Evolutionary conservation across 2,888 invertebrate species (phyloP).

Genomic region (Hesperia comma): DNA sequence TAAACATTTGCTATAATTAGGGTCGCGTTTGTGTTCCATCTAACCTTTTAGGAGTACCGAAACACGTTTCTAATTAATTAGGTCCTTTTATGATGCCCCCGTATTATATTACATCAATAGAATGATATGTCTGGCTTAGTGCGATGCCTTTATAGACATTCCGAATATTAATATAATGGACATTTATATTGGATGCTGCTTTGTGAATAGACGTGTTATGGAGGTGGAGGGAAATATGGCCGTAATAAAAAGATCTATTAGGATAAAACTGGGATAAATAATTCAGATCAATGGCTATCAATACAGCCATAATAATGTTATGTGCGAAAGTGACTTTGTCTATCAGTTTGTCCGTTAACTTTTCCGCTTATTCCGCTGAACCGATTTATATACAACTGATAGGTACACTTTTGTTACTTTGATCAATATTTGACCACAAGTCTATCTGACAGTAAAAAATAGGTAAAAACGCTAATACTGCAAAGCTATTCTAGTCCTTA

Average conservation of each 20-base stretch:
- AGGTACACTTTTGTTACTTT: no score
- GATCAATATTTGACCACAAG: no score
- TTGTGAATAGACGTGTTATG: not conserved
- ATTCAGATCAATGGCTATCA: not conserved
- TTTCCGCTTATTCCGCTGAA: no score
- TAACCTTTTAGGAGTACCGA: slow-evolving; percentile 36
- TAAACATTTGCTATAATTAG: slow-evolving; percentile 33
- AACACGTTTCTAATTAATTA: slow-evolving; percentile 45
- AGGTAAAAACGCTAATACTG: no score
- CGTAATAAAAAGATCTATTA: not conserved
- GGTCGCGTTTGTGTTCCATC: slow-evolving; percentile 24
- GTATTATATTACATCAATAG: slow-evolving; percentile 9
- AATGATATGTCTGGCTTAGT: slow-evolving; percentile 10
- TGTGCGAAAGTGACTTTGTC: no score
- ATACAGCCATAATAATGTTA: not conserved
- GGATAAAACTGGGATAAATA: not conserved
- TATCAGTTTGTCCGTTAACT: no score
- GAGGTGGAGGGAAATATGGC: not conserved
- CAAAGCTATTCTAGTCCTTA: no score
- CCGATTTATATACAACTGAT: no score
- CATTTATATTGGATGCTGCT: not conserved
- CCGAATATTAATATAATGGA: slow-evolving; percentile 4
- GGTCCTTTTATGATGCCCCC: slow-evolving; percentile 41
- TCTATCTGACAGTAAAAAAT: no score
- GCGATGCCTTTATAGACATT: not conserved